Evolutionary conservation across 2,888 invertebrate genomes (phyloP).

Genomic region (Heliconius cydno): DNA sequence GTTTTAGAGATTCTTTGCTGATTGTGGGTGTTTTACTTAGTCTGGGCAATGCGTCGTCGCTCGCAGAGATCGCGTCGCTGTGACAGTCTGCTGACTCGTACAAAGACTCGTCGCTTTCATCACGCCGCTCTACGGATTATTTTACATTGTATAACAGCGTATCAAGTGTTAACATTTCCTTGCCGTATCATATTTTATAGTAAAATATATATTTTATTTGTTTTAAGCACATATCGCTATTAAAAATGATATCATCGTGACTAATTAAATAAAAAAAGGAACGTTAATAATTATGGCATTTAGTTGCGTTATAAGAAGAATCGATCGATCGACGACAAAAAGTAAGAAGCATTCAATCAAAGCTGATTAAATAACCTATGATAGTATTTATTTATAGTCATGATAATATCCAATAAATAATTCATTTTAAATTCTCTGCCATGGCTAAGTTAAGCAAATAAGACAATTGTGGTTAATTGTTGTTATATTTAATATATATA

Average conservation of each 20-base stretch:
- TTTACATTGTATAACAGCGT: slow-evolving; percentile 36
- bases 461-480: neutral
- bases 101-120: slow-evolving; percentile 79
- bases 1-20: slow-evolving; percentile 78
- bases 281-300: slow-evolving; percentile 27
- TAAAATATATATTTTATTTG: slow-evolving; percentile 17
- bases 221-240: slow-evolving; percentile 35
- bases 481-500: neutral
- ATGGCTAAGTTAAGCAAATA: neutral
- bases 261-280: slow-evolving; percentile 8
- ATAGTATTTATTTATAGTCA: slow-evolving; percentile 20
- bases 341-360: slow-evolving; percentile 20
- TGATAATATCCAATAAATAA: neutral
- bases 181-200: slow-evolving; percentile 44
- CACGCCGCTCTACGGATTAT: slow-evolving; percentile 67
- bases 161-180: slow-evolving; percentile 43
- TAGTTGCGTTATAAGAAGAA: slow-evolving; percentile 1
- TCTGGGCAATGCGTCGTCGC: slow-evolving; percentile 72
- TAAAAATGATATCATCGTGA: neutral
- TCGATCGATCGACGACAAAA: neutral
- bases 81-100: slow-evolving; percentile 80
- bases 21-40: slow-evolving; percentile 73
- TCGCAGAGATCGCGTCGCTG: slow-evolving; percentile 76
- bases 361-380: neutral
- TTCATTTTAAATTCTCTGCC: neutral